Base-by-base conservation (phyloP, 2,888 invertebrate genomes). In the Gari tellinella region DNA sequence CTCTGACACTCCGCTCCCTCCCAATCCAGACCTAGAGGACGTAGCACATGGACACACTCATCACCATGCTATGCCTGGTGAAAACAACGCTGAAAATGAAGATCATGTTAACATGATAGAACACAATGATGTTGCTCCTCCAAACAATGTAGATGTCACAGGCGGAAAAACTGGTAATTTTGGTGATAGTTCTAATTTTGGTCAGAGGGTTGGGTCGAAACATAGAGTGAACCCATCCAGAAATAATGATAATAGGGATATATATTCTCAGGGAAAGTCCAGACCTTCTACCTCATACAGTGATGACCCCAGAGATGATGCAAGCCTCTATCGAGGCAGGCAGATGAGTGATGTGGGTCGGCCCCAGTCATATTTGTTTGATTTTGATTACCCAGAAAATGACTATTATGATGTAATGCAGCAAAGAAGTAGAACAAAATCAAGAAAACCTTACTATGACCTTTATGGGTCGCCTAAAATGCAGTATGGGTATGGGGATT, bases 1-100 rank as follows among this genome's bases (percentile, higher is more conserved):
- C 72, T 92, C 91, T 4, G 92, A 92, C 62, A 84, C 84, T 3
- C 92, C 93, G 0, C 88, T 93, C 8, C 94, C 94, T 12, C 89
- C 90, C n/a, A 93, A 94, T 83, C 92, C 92, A 19, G 65, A 56
- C 0, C 81, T 91, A 19, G 91, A 91, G 37, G 87, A 82, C 14
- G 67, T 64, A n/a, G 90, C 89, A 12, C 76, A 72, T 10, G 87
- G 85, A 7, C 83, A 85, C 51, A 80, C 82, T 38, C 86, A 86
- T 66, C 82, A 73, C 46, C 74, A 74, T 73, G 63, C 64, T 37
- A 46, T 63, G 38, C 63, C 60, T 41, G 72, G 31, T 10, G 31
- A 31, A 31, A 31, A 31, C 31, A 31, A 31, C 31, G 31, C 31
- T 31, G 31, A 31, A 31, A 10, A 4, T 7, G 31, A 31, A 31